Conservation (phyloP, 2,888 invertebrate species). For the Acanthosoma haemorrhoidale region DNA sequence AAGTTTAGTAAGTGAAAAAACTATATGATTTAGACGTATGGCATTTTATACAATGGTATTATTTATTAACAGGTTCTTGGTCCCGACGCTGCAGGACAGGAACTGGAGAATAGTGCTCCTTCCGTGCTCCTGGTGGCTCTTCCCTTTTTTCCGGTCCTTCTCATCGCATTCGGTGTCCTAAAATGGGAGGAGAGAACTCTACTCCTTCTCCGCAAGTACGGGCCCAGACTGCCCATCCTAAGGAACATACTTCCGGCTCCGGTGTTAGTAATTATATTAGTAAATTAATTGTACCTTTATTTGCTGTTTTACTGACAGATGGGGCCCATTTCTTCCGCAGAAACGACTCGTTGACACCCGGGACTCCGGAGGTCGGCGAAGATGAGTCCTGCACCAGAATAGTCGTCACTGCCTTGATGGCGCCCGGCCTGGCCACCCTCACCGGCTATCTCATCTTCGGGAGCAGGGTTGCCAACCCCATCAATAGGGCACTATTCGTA, state of each 20-base stretch:
- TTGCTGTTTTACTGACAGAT: neutral
- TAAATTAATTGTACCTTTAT: neutral
- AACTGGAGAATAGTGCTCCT: neutral
- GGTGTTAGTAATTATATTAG: slow-evolving; percentile 1
- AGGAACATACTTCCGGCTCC: neutral
- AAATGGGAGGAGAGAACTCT: neutral
- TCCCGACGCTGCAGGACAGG: neutral
- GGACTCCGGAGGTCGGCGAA: neutral
- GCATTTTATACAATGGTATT: no score
- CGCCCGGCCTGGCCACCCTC: neutral
- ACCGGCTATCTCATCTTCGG: neutral
- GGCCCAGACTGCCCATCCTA: neutral
- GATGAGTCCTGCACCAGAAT: neutral
- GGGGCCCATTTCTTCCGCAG: no score
- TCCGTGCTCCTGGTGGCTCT: neutral
- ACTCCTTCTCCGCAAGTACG: neutral
- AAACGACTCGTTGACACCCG: neutral
- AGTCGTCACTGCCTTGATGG: neutral
- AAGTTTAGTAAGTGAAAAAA: no score
- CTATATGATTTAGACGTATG: no score
- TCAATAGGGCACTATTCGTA: neutral
- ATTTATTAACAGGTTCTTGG: neutral
- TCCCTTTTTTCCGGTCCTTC: neutral
- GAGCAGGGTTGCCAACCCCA: neutral
- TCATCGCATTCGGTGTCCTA: neutral